Base-by-base conservation (phyloP, 2,113 vertebrate genomes). In the Atrichornis clamosus region DNA sequence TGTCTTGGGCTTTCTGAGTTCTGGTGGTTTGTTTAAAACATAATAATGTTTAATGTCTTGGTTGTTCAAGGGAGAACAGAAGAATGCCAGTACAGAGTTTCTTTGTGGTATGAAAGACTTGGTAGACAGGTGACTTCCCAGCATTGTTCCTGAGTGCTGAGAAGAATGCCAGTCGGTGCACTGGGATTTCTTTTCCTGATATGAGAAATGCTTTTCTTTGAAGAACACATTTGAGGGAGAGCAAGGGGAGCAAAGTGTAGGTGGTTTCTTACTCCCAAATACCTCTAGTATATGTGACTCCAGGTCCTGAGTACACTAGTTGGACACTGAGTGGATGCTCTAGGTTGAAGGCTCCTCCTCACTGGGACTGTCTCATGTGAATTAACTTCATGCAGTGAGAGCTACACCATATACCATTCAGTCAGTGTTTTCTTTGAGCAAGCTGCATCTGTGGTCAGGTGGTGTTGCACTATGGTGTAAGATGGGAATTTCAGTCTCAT, bases 51-150 rank as follows among this genome's bases (percentile, higher is more conserved):
- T n/a, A n/a, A n/a, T n/a, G 44, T 24, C 49, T 32, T 50, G n/a
- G 27, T 20, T 58, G 47, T 89, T 52, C 63, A 84, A 68, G 27
- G n/a, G 33, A n/a, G 47, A 83, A 55, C 49, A 58, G 72, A 93
- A 58, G 49, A 96, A 96, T 94, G 65, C 90, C 77, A 87, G 75
- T 55, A 77, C 20, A 35, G 91, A 68, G 77, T 84, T 92, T 92
- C 50, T 90, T 70, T 85, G 84, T 84, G 30, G 30, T 37, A 62
- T 95, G 93, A 65, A 86, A 73, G 77, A 53, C 80, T 79, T 78
- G 59, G 91, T 81, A 89, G 90, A 58, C 7, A n/a, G 83, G 37
- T 90, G 46, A 89, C 64, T 78, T 97, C 56, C 53, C 65, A 53
- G 27, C 42, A 47, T 81, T 74, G 85, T 92, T 86, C 94, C 72